Evolutionary conservation across 2,797 vertebrate genomes (phyloP).

Genomic region (Scyliorhinus canicula): DNA sequence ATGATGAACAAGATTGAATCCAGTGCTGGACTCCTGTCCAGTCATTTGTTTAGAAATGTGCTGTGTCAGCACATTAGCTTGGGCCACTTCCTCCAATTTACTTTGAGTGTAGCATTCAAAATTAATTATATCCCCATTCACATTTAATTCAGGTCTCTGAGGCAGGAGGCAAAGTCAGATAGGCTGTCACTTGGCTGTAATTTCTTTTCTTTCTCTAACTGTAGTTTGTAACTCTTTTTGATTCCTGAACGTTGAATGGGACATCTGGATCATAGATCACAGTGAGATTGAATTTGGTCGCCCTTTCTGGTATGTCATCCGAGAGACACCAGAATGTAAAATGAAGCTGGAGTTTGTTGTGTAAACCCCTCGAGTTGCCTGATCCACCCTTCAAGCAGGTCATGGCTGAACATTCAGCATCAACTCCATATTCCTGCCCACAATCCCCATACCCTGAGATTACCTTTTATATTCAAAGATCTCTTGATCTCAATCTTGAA

Average conservation of each 20-base stretch:
- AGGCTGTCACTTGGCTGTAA: not conserved
- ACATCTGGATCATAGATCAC: not conserved
- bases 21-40: not conserved
- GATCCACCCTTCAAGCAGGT: not conserved
- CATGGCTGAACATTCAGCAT: not conserved
- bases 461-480: not conserved
- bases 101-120: not conserved
- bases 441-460: not conserved
- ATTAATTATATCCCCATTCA: not conserved
- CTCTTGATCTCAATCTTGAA: not conserved
- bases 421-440: not conserved
- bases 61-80: not conserved
- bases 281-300: not conserved
- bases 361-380: not conserved
- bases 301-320: not conserved
- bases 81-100: not conserved
- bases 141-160: not conserved
- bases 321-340: not conserved
- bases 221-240: too few species aligned
- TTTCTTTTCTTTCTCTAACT: too few species aligned
- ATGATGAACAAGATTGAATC: not conserved
- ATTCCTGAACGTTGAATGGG: not conserved
- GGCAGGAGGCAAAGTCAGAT: not conserved
- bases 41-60: not conserved
- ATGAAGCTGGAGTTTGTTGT: too few species aligned